These are phyloP conservation scores for Tholera decimalis DNA, from an alignment of 2,888 invertebrate genomes.

Conservation along the genomic window DNA sequence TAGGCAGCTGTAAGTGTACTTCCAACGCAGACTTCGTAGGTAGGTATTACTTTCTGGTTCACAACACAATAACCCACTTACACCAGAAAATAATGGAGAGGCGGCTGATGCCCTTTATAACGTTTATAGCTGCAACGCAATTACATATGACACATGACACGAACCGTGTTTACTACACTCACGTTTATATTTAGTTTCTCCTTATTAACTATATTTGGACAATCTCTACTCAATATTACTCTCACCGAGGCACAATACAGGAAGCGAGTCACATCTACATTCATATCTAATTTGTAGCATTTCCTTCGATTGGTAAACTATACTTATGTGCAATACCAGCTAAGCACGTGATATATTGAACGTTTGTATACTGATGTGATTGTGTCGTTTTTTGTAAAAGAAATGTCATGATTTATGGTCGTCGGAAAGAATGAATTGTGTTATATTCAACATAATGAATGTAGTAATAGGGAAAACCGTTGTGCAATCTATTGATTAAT, in stretches of 20 bases:
- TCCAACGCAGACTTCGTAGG: not conserved
- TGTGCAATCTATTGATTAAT: too few relatives aligned
- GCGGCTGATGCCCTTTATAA: not conserved
- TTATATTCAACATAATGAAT: too few relatives aligned
- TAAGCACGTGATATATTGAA: not conserved
- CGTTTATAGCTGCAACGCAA: conserved; percentile 10
- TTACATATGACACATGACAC: not conserved
- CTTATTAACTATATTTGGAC: not conserved
- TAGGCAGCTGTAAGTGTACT: too few relatives aligned
- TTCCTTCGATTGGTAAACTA: not conserved
- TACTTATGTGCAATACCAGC: not conserved
- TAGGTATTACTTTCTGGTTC: not conserved
- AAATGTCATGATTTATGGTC: not conserved
- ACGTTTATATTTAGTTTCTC: not conserved
- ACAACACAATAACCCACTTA: conserved; percentile 17
- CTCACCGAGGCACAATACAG: not conserved
- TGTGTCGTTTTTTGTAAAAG: not conserved
- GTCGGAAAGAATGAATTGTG: not conserved
- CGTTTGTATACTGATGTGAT: not conserved
- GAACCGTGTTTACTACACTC: not conserved
- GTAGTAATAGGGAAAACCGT: too few relatives aligned
- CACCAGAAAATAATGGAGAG: conserved; percentile 6
- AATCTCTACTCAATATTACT: not conserved
- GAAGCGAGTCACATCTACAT: conserved; percentile 31
- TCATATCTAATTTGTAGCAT: not conserved